A percentile compares a stretch with the other conserved stretches of the same genome.
Conservation (phyloP, 35 echinoderm and acorn worm genomes). For the Ophioderma brevispina region DNA sequence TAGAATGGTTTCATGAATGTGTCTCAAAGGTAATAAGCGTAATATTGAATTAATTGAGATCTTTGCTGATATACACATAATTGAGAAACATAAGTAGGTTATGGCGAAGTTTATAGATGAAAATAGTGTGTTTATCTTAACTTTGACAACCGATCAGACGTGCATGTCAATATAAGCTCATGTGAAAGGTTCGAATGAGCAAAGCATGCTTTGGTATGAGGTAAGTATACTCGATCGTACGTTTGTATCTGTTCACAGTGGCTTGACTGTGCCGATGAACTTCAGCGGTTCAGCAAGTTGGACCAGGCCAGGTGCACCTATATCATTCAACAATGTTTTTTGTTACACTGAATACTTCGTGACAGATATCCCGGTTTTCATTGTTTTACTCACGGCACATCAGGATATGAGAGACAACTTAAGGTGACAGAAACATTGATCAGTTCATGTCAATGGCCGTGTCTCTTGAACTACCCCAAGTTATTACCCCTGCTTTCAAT, state of each 20-base stretch:
- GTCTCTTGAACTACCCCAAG: background rate
- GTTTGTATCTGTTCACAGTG: too few species aligned
- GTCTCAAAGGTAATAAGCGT: too few species aligned
- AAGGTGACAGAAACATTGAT: background rate
- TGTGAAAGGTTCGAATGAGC: too few species aligned
- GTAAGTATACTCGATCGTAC: too few species aligned
- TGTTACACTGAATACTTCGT: background rate
- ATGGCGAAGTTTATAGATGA: background rate
- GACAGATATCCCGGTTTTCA: background rate
- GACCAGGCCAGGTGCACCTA: background rate
- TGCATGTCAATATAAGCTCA: too few species aligned
- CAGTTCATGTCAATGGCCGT: background rate
- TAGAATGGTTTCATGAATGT: too few species aligned
- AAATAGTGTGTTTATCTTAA: background rate
- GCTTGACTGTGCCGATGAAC: too few species aligned
- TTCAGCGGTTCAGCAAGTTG: too few species aligned
- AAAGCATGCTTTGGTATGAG: too few species aligned
- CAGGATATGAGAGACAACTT: background rate
- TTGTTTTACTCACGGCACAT: background rate
- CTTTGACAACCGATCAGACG: too few species aligned
- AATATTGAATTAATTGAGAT: too few species aligned
- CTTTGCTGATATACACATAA: background rate
- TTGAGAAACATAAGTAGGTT: background rate
- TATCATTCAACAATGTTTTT: background rate
- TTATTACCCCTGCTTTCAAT: too few species aligned